Percentiles rank a stretch among this genome's conserved stretches.
These are phyloP conservation scores for Rhyacichthys aspro DNA, from an alignment of 2,797 vertebrate genomes.

Conservation along the genomic window DNA sequence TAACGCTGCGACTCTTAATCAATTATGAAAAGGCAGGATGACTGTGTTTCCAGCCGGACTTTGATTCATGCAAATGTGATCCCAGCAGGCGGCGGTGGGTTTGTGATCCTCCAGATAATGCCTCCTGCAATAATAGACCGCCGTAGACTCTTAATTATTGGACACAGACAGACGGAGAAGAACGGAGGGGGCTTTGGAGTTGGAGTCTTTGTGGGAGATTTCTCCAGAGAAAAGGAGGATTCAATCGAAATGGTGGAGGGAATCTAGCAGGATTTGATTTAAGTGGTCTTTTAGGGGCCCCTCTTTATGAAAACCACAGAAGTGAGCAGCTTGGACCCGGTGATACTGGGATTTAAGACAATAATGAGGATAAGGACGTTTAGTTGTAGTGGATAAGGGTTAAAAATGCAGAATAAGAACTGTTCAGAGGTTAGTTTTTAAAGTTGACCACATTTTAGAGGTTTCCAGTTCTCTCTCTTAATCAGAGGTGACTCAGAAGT, in stretches of 20 bases:
- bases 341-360: too few species aligned
- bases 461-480: too few species aligned
- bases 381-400: too few species aligned
- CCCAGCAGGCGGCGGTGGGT: slow-evolving; percentile 30
- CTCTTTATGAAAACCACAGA: slow-evolving; percentile 37
- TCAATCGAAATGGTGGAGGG: slow-evolving; percentile 27
- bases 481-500: too few species aligned
- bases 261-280: slow-evolving; percentile 33
- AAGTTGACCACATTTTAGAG: too few species aligned
- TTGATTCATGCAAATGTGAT: slow-evolving; percentile 42
- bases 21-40: slow-evolving; percentile 23
- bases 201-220: slow-evolving; percentile 39
- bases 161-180: slow-evolving; percentile 21
- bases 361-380: too few species aligned
- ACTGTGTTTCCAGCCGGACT: slow-evolving; percentile 22
- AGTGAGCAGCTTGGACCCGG: neutral
- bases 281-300: slow-evolving; percentile 35
- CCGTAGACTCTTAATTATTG: slow-evolving; percentile 44
- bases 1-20: slow-evolving; percentile 15
- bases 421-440: too few species aligned
- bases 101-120: slow-evolving; percentile 21
- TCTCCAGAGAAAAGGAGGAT: slow-evolving; percentile 27
- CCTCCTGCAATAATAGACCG: slow-evolving; percentile 24
- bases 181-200: slow-evolving; percentile 36
- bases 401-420: too few species aligned